Evolutionary conservation across 2,113 vertebrate species (phyloP).

Genomic region (Charina bottae): DNA sequence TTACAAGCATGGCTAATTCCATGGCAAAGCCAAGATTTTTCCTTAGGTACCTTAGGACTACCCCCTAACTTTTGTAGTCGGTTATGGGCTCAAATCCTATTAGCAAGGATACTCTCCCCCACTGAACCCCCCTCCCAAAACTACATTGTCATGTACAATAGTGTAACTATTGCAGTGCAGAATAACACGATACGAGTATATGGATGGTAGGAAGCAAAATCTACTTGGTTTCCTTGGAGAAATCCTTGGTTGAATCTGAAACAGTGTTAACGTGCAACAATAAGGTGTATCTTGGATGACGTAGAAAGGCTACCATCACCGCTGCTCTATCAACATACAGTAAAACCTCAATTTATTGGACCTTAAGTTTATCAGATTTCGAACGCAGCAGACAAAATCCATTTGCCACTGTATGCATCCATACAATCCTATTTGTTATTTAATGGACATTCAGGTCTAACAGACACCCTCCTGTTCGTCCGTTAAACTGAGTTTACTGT

Average conservation of each 20-base stretch:
- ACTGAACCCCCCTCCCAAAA: background rate
- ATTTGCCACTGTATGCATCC: background rate
- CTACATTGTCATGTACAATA: rapidly evolving
- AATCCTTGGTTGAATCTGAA: background rate
- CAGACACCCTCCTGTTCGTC: background rate
- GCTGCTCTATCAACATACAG: background rate
- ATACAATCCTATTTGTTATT: background rate
- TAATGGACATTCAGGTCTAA: background rate
- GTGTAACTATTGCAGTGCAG: background rate
- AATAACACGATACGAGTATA: background rate
- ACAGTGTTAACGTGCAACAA: background rate
- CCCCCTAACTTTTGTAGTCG: constrained; percentile 2
- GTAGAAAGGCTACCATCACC: background rate
- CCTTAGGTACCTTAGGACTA: background rate
- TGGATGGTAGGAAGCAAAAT: background rate
- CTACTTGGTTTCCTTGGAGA: rapidly evolving
- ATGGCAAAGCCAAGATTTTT: background rate
- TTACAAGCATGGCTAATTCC: background rate
- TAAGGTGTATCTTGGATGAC: background rate
- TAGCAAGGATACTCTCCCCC: rapidly evolving
- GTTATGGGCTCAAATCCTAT: background rate
- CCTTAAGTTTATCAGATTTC: background rate
- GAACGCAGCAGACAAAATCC: background rate
- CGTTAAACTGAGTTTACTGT: background rate
- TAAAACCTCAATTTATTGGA: background rate